Percentiles rank a stretch among this genome's conserved stretches.
Conservation (phyloP, 2,113 vertebrate species). For the Crotalus tigris region DNA sequence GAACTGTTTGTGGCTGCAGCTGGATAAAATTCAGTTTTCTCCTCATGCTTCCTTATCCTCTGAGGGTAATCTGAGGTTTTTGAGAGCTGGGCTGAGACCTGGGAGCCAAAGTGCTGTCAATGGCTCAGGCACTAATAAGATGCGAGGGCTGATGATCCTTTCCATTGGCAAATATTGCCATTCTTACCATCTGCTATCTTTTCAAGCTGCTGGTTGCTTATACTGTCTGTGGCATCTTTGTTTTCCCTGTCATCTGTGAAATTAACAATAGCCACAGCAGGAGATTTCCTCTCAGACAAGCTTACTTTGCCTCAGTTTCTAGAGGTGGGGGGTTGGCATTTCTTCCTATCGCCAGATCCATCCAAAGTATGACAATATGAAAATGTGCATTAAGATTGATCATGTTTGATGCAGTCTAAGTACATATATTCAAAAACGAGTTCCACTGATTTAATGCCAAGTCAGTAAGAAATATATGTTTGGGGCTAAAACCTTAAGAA, state of each 20-base stretch:
- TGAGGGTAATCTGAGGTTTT: constrained; percentile 12
- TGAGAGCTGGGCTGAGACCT: neutral
- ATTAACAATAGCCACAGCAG: neutral
- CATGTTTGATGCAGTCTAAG: neutral
- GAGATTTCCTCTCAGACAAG: neutral
- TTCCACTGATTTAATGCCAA: neutral
- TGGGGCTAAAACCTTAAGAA: neutral
- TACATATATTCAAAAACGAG: neutral
- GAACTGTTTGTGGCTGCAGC: neutral
- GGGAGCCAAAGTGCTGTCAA: constrained; percentile 5
- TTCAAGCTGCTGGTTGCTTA: constrained; percentile 4
- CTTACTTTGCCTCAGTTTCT: neutral
- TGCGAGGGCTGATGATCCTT: constrained; percentile 24
- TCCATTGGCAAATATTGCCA: constrained; percentile 9
- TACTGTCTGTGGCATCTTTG: neutral
- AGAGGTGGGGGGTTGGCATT: neutral
- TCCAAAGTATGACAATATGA: neutral
- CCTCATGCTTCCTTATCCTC: neutral
- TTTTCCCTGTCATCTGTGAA: neutral
- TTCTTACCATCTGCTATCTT: constrained; percentile 14
- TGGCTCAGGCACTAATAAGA: constrained; percentile 4
- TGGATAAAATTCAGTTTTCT: neutral
- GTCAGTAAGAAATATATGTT: neutral
- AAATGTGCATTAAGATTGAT: neutral
- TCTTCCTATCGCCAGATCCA: neutral